These are phyloP conservation scores for Luperina nickerlii DNA, from an alignment of 2,888 invertebrate species.

Conservation along the genomic window DNA sequence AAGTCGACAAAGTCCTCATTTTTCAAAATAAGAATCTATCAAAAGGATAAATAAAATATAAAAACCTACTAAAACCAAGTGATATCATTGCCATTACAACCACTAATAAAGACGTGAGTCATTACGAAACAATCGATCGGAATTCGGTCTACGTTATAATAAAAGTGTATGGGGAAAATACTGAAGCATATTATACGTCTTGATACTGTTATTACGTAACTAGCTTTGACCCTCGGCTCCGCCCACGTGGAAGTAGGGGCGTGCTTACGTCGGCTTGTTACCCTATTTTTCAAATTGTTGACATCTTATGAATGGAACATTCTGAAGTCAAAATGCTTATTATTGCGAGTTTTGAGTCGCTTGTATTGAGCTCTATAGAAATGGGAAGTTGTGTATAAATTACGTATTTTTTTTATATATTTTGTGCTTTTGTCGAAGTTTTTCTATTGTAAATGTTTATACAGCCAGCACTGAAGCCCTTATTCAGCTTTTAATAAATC, in stretches of 20 bases:
- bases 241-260: constrained; percentile 62
- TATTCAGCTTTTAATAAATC: background rate
- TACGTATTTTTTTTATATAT: constrained; percentile 28
- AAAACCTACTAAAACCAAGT: too few relatives aligned
- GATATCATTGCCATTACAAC: too few relatives aligned
- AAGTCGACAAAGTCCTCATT: too few relatives aligned
- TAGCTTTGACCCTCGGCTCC: constrained; percentile 52
- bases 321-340: constrained; percentile 49
- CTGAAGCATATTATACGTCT: constrained; percentile 51
- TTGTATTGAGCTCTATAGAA: constrained; percentile 53
- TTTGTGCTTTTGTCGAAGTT: constrained; percentile 24
- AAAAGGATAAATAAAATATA: too few relatives aligned
- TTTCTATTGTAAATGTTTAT: constrained; percentile 19
- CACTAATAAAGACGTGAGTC: too few relatives aligned
- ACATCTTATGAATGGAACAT: constrained; percentile 61
- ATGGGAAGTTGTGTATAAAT: constrained; percentile 37
- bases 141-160: constrained; percentile 43
- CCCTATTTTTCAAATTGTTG: constrained; percentile 63
- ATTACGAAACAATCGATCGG: constrained; percentile 52
- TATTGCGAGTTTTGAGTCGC: constrained; percentile 47
- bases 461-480: background rate
- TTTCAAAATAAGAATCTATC: too few relatives aligned
- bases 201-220: constrained; percentile 63
- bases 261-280: constrained; percentile 57
- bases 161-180: constrained; percentile 45